These are phyloP conservation scores for Rhynchotus rufescens DNA, from an alignment of 2,797 vertebrate species.

Conservation along the genomic window DNA sequence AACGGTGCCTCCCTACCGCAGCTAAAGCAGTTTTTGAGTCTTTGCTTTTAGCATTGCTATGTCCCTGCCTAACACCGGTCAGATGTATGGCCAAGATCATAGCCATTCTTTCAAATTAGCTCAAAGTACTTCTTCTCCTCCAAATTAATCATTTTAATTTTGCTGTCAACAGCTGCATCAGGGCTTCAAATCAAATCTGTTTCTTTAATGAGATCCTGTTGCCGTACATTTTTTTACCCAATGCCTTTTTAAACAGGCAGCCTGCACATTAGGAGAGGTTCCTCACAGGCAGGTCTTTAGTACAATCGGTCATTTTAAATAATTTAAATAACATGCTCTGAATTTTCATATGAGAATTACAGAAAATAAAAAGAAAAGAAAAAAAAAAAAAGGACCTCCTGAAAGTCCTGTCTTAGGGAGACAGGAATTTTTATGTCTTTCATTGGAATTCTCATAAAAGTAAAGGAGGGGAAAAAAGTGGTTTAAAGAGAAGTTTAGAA, in stretches of 20 bases:
- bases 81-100: constrained; percentile 43
- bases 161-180: constrained; percentile 75
- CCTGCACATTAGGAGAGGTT: not conserved
- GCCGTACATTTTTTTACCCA: constrained; percentile 38
- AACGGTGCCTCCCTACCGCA: not conserved
- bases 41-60: not conserved
- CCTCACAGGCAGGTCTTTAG: not conserved
- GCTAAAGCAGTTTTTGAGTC: not conserved
- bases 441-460: not conserved
- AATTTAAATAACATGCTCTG: constrained; percentile 1
- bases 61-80: constrained; percentile 16
- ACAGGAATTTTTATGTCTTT: constrained; percentile 5
- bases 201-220: constrained; percentile 67
- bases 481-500: not conserved
- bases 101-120: constrained; percentile 71
- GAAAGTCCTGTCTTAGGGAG: not conserved
- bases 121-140: constrained; percentile 62
- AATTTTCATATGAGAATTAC: not conserved
- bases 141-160: constrained; percentile 82
- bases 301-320: not conserved
- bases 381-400: not conserved
- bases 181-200: constrained; percentile 71
- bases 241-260: constrained; percentile 33
- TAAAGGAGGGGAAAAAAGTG: not conserved
- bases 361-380: not conserved